Conservation (phyloP, 2,888 invertebrate species). For the Ectobius pallidus region DNA sequence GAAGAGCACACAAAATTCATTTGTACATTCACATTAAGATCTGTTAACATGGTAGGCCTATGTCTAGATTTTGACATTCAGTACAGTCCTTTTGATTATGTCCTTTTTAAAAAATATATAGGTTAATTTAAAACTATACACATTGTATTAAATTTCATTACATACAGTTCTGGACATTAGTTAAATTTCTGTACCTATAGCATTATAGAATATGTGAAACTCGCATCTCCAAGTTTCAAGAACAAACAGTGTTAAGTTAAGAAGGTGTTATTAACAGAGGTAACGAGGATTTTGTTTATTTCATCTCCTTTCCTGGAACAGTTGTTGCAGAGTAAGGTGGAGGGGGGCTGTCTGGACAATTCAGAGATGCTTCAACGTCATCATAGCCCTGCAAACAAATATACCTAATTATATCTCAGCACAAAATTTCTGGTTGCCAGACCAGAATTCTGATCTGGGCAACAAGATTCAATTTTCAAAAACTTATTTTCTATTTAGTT, state of each 20-base stretch:
- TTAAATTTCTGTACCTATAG: too few relatives aligned
- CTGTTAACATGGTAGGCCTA: constrained; percentile 1
- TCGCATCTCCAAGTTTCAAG: too few relatives aligned
- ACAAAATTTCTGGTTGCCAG: too few relatives aligned
- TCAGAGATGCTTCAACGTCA: constrained; percentile 28
- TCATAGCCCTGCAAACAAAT: constrained; percentile 29
- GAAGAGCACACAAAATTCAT: constrained; percentile 9
- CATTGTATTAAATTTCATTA: not conserved
- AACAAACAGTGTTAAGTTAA: too few relatives aligned
- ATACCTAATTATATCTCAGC: too few relatives aligned
- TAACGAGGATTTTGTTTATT: too few relatives aligned
- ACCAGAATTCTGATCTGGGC: too few relatives aligned
- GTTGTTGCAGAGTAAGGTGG: constrained; percentile 13
- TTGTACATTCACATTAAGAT: not conserved
- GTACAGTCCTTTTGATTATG: not conserved
- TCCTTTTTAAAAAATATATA: not conserved
- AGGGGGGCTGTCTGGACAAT: constrained; percentile 14
- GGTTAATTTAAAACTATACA: constrained; percentile 13
- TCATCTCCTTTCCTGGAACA: constrained; percentile 12
- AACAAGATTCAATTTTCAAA: too few relatives aligned
- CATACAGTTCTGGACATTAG: too few relatives aligned
- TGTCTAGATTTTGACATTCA: not conserved
- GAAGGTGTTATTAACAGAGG: too few relatives aligned
- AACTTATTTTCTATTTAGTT: too few relatives aligned
- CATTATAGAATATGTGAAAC: too few relatives aligned